Evolutionary conservation across 53 echinoderm and acorn worm genomes (phyloP), one percentile per base, ranked within the genome.

Genomic region (Arbacia lixula): DNA sequence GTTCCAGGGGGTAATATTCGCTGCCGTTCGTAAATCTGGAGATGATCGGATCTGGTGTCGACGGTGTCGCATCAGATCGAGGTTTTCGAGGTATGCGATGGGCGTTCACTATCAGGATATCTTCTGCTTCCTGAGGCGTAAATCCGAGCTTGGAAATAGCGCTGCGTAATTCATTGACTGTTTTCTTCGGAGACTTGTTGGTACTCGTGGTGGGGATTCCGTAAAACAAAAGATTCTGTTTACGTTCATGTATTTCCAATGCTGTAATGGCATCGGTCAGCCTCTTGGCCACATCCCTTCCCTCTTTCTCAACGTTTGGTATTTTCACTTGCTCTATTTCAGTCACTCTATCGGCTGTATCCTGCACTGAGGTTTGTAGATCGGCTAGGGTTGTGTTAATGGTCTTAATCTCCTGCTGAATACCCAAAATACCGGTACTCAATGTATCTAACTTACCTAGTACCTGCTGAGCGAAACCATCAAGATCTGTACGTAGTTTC

Each of bases 361-460:
- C 56, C 56, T 55, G 56, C 56, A 19, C 56, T 17, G 56, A 55
- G n/a, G 4, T 6, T 55, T 55, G 8, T 55, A 55, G n/a, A 19
- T 55, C 56, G 22, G 56, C 19, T 55, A 55, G 56, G 56, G 56
- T 55, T 55, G 56, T n/a, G 22, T 55, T 55, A 10, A 55, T 55
- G 56, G 56, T 55, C 56, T 55, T 55, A 55, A 55, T 55, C 56
- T 55, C 56, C n/a, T 55, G 56, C 22, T 55, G 56, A 10, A 55
- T 55, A 55, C 56, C 56, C 8, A 55, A 55, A 55, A 55, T 55
- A 6, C 56, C 56, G 56, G 4, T 55, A 55, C 56, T 55, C 56
- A 19, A 55, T 10, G 49, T 46, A 46, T 46, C 49, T 46, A 46
- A 46, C 49, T 46, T 46, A 46, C 49, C 14, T 46, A 46, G 14